Percentiles rank a stretch among this genome's conserved stretches.
phyloP scores from a whole-genome alignment of 23 tunicate species.

The Ciona savignyi region DNA sequence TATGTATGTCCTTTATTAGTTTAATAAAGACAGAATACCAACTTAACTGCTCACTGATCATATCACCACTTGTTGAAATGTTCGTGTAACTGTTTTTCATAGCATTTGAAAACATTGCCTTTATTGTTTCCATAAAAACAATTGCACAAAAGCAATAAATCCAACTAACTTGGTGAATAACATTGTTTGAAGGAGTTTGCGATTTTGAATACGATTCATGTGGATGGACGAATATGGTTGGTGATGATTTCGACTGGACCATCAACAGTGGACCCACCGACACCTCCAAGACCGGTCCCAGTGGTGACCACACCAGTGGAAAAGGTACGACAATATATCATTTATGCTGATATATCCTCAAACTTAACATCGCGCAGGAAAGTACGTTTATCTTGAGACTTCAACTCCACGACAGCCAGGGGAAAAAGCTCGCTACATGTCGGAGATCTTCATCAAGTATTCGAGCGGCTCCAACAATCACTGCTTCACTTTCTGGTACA shows the following conservation, averaged over 20 bases:
- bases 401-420: slow-evolving; percentile 42
- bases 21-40: too few species aligned
- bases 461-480: slow-evolving; percentile 30
- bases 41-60: too few species aligned
- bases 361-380: slow-evolving; percentile 40
- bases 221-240: slow-evolving; percentile 69
- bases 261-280: slow-evolving; percentile 41
- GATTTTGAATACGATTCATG: slow-evolving; percentile 62
- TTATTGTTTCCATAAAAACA: too few species aligned
- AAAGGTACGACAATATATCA: slow-evolving; percentile 22
- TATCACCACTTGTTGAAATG: too few species aligned
- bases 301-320: slow-evolving; percentile 54
- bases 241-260: slow-evolving; percentile 82
- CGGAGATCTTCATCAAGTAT: slow-evolving; percentile 61
- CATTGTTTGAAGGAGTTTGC: slow-evolving; percentile 32
- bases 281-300: slow-evolving; percentile 54
- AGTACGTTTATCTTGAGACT: slow-evolving; percentile 55
- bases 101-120: too few species aligned
- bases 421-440: slow-evolving; percentile 55
- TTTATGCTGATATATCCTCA: too few species aligned
- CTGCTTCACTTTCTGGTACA: slow-evolving; percentile 76
- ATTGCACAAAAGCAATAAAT: too few species aligned
- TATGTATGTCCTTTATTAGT: too few species aligned
- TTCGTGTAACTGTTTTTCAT: too few species aligned
- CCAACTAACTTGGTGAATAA: too few species aligned